Base-by-base conservation (phyloP, 2,888 invertebrate genomes). In the Diogma glabrata region DNA sequence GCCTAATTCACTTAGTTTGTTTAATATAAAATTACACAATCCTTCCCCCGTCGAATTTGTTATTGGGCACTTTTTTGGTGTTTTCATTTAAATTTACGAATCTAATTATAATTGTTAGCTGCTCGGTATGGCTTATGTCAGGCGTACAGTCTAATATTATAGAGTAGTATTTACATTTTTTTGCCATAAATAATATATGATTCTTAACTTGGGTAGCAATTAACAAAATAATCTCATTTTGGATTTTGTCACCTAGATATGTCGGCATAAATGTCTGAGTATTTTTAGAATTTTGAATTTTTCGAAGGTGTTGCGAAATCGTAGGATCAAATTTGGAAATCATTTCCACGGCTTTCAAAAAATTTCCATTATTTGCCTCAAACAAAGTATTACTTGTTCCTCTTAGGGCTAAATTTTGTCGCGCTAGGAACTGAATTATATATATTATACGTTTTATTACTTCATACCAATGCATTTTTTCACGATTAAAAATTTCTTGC, bases 11-110 rank as follows among this genome's bases (percentile, higher is more conserved):
- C n/a, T n/a, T n/a, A n/a, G n/a, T n/a, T n/a, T n/a, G 46, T 51
- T 51, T 46, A 50, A 40, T 9, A 55, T 22, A 50, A 51, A 55
- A 10, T 45, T 20, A 22, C 16, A 45, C 36, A 51, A 51, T 23
- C 53, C 53, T 43, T 51, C 26, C n/a, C n/a, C n/a, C n/a, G n/a
- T n/a, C n/a, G n/a, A n/a, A n/a, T n/a, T n/a, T n/a, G n/a, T n/a
- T n/a, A n/a, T n/a, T n/a, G n/a, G n/a, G n/a, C n/a, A n/a, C n/a
- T n/a, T n/a, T n/a, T n/a, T n/a, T n/a, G n/a, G n/a, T n/a, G n/a
- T n/a, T n/a, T n/a, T n/a, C n/a, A n/a, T n/a, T n/a, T n/a, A n/a
- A n/a, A n/a, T n/a, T n/a, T n/a, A n/a, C n/a, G n/a, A n/a, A n/a
- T n/a, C n/a, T n/a, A n/a, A n/a, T n/a, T n/a, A n/a, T n/a, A n/a